Conservation (phyloP, 2,113 vertebrate species). For the Dascyllus trimaculatus region DNA sequence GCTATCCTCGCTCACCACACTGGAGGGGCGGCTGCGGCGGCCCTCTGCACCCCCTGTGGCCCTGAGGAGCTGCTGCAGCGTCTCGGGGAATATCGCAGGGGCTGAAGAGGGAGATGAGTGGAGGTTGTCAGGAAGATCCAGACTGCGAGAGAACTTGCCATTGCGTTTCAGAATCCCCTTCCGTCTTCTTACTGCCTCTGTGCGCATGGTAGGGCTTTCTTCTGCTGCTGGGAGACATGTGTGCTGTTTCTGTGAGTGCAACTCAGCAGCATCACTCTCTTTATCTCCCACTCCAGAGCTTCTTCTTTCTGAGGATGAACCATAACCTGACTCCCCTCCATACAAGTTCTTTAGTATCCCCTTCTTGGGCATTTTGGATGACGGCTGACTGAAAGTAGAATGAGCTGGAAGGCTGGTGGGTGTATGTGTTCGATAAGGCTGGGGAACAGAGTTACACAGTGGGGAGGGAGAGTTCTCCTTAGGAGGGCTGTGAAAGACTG, state of each 20-base stretch:
- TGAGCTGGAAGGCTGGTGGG: constrained; percentile 46
- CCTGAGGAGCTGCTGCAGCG: constrained; percentile 76
- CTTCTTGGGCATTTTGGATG: constrained; percentile 85
- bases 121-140: constrained; percentile 77
- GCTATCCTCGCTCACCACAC: constrained; percentile 85
- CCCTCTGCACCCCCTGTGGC: constrained; percentile 31
- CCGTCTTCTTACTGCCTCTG: constrained; percentile 75
- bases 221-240: constrained; percentile 35
- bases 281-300: constrained; percentile 38
- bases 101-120: constrained; percentile 17
- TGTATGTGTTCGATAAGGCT: constrained; percentile 44
- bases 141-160: constrained; percentile 84
- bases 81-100: constrained; percentile 64
- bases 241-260: constrained; percentile 33
- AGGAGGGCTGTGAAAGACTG: constrained; percentile 67
- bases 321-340: constrained; percentile 72
- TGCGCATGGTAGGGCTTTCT: constrained; percentile 58
- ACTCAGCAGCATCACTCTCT: constrained; percentile 25
- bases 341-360: constrained; percentile 85
- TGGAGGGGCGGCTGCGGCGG: constrained; percentile 78
- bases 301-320: constrained; percentile 67
- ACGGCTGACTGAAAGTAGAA: constrained; percentile 72
- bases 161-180: constrained; percentile 87
- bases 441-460: constrained; percentile 17
- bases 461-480: constrained; percentile 60